Percentiles rank a stretch among this genome's conserved stretches.
phyloP scores from a whole-genome alignment of 2,888 invertebrate genomes.

The Priocnemis perturbator region DNA sequence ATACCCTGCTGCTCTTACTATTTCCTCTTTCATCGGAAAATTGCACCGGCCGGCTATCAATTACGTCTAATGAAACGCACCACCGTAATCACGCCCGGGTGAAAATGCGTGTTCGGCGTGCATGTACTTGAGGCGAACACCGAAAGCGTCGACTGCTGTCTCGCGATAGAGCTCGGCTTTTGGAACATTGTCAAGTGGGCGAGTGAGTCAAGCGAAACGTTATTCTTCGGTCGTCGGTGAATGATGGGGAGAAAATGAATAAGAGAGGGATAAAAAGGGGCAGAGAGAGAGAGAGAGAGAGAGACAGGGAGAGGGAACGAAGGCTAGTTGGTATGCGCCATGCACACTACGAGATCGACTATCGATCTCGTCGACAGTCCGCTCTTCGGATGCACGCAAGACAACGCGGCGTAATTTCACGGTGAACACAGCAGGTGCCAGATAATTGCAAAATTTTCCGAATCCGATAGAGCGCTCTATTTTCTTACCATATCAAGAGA shows the following conservation, averaged over 20 bases:
- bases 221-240: too few species aligned
- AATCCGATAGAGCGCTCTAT: conserved; percentile 48
- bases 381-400: conserved; percentile 45
- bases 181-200: neutral
- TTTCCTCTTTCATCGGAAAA: too few species aligned
- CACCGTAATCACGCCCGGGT: too few species aligned
- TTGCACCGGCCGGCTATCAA: too few species aligned
- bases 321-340: conserved; percentile 53
- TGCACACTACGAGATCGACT: conserved; percentile 51
- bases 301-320: conserved; percentile 4
- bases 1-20: too few species aligned
- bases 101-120: too few species aligned
- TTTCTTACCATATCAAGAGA: too few species aligned
- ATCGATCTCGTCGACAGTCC: conserved; percentile 43
- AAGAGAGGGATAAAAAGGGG: conserved; percentile 13
- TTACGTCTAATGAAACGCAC: too few species aligned
- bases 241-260: too few species aligned
- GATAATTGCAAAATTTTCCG: conserved; percentile 54
- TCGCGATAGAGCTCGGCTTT: neutral
- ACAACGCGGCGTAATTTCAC: conserved; percentile 54
- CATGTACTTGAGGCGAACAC: too few species aligned
- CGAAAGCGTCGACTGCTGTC: too few species aligned
- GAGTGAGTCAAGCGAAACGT: conserved; percentile 18
- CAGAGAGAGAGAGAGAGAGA: too few species aligned
- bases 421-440: conserved; percentile 51